These are phyloP conservation scores for Drosophila limbata DNA, from an alignment of 2,888 invertebrate species.

Conservation along the genomic window DNA sequence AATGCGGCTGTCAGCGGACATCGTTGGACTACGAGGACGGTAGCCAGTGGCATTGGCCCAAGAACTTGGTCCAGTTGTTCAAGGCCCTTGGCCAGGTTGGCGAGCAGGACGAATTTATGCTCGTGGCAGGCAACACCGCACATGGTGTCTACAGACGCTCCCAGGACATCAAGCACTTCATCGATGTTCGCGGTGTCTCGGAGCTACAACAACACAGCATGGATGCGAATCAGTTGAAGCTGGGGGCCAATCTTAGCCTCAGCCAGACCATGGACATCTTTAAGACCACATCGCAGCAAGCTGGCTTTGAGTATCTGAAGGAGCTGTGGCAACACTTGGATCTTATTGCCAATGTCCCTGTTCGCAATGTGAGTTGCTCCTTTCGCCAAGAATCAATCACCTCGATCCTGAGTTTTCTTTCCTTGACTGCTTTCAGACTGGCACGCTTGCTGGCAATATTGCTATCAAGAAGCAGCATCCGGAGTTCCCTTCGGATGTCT, in stretches of 20 bases:
- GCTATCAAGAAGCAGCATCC: slow-evolving; percentile 88
- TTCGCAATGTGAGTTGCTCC: slow-evolving; percentile 87
- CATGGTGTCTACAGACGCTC: slow-evolving; percentile 87
- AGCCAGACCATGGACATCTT: slow-evolving; percentile 86
- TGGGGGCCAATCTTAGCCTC: slow-evolving; percentile 86
- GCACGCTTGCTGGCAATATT: slow-evolving; percentile 90
- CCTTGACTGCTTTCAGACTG: slow-evolving; percentile 86
- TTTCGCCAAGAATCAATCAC: slow-evolving; percentile 15
- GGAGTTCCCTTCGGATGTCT: slow-evolving; percentile 91
- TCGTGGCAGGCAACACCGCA: slow-evolving; percentile 92
- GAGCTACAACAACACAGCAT: slow-evolving; percentile 86
- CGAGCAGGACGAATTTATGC: slow-evolving; percentile 86
- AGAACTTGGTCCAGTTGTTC: slow-evolving; percentile 64
- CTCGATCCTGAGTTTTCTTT: neutral
- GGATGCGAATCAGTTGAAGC: slow-evolving; percentile 61
- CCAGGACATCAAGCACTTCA: slow-evolving; percentile 85
- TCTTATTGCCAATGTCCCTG: slow-evolving; percentile 88
- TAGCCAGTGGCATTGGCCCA: slow-evolving; percentile 81
- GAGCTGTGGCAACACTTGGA: slow-evolving; percentile 87
- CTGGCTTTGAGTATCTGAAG: slow-evolving; percentile 87
- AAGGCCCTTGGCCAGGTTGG: slow-evolving; percentile 80
- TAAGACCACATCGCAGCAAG: slow-evolving; percentile 75
- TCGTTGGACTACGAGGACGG: slow-evolving; percentile 62
- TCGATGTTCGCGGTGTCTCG: slow-evolving; percentile 88
- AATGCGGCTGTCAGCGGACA: slow-evolving; percentile 71